Evolutionary conservation across 2,113 vertebrate species (phyloP).

Genomic region (Sinocyclocheilus rhinocerous): DNA sequence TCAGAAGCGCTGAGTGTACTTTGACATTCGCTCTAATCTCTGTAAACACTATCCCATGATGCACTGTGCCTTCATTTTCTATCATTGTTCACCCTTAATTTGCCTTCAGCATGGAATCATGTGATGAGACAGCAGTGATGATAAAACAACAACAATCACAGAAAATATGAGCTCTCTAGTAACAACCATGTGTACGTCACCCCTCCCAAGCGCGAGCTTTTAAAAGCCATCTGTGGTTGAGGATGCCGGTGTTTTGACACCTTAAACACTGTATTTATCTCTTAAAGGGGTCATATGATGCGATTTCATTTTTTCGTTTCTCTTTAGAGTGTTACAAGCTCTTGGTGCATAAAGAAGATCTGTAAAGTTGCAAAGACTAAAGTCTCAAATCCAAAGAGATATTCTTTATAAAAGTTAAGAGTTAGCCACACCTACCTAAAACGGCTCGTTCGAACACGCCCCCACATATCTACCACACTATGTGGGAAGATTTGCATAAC

Average conservation of each 20-base stretch:
- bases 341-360: no score
- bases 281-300: no score
- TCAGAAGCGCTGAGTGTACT: background rate
- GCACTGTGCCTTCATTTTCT: background rate
- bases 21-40: background rate
- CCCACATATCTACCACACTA: no score
- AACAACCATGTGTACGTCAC: background rate
- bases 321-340: no score
- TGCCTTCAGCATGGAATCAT: background rate
- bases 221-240: background rate
- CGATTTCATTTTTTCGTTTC: no score
- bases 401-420: no score
- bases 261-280: slow-evolving; percentile 42
- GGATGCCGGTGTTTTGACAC: slow-evolving; percentile 33
- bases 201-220: slow-evolving; percentile 17
- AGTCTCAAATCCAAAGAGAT: no score
- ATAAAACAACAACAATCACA: slow-evolving; percentile 3
- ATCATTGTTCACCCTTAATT: background rate
- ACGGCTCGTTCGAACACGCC: no score
- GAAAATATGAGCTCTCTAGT: background rate
- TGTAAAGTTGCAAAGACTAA: no score
- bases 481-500: no score
- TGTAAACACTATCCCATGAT: background rate
- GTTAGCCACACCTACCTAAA: no score
- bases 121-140: background rate